Evolutionary conservation across 2,888 invertebrate genomes (phyloP).

Genomic region (Shargacucullia verbasci): DNA sequence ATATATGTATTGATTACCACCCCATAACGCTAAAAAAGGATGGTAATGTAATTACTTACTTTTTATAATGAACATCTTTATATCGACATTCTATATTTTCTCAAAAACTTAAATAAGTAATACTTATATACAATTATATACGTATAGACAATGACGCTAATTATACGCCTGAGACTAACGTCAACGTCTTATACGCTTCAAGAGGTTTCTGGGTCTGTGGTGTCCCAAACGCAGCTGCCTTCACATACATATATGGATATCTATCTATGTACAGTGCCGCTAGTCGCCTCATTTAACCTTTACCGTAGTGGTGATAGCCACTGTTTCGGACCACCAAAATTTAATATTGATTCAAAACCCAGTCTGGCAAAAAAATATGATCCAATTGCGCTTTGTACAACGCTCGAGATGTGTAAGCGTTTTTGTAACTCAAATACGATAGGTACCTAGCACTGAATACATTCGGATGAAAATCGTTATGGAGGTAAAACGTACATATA

Average conservation of each 20-base stretch:
- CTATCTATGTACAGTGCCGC: neutral
- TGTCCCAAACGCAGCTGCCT: slow-evolving; percentile 15
- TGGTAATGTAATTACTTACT: slow-evolving; percentile 25
- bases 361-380: no score
- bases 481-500: no score
- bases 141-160: slow-evolving; percentile 1
- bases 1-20: slow-evolving; percentile 30
- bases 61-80: slow-evolving; percentile 1
- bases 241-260: neutral
- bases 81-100: neutral
- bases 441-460: no score
- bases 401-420: no score
- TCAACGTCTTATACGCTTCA: slow-evolving; percentile 22
- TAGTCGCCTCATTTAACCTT: slow-evolving; percentile 1
- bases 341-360: neutral
- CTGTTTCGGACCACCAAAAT: slow-evolving; percentile 3
- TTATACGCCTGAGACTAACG: slow-evolving; percentile 26
- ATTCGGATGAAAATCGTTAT: no score
- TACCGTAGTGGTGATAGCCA: neutral
- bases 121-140: neutral
- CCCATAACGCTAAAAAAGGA: slow-evolving; percentile 16
- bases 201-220: slow-evolving; percentile 22
- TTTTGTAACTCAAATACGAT: no score
- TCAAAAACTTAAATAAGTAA: neutral
- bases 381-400: no score